These are phyloP conservation scores for Campoletis sonorensis DNA, from an alignment of 1,140 invertebrate genomes.

Conservation along the genomic window DNA sequence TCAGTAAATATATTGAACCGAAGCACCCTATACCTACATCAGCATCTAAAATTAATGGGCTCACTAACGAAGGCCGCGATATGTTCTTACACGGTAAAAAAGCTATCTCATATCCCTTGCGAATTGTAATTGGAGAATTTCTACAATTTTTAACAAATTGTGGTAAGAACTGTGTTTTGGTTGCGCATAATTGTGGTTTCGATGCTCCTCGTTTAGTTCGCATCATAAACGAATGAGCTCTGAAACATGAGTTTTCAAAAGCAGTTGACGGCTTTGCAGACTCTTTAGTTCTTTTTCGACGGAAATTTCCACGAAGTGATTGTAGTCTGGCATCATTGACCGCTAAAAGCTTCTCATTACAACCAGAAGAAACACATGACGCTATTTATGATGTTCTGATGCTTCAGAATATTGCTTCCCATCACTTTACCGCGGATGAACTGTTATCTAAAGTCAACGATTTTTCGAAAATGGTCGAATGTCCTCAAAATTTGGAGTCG, in stretches of 20 bases:
- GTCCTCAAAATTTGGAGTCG: background rate
- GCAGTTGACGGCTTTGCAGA: slow-evolving; percentile 41
- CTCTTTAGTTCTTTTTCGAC: slow-evolving; percentile 38
- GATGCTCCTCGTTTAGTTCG: slow-evolving; percentile 41
- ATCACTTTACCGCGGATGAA: slow-evolving; percentile 31
- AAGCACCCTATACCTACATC: slow-evolving; percentile 22
- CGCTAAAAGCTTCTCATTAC: background rate
- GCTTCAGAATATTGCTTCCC: slow-evolving; percentile 12
- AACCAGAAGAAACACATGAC: background rate
- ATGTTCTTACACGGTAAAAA: slow-evolving; percentile 31
- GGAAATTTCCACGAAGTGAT: slow-evolving; percentile 33
- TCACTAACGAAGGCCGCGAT: slow-evolving; percentile 23
- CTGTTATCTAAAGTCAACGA: background rate
- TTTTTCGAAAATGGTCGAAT: background rate
- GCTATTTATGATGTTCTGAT: slow-evolving; percentile 37
- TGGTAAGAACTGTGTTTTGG: slow-evolving; percentile 32
- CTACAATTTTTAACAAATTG: slow-evolving; percentile 15
- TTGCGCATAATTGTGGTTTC: slow-evolving; percentile 47
- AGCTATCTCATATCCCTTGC: background rate
- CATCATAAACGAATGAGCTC: slow-evolving; percentile 12
- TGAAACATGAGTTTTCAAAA: slow-evolving; percentile 30
- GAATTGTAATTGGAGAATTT: slow-evolving; percentile 22
- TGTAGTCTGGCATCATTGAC: slow-evolving; percentile 4
- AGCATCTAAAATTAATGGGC: slow-evolving; percentile 39
- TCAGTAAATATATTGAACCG: slow-evolving; percentile 35